These are phyloP conservation scores for Proteles cristata DNA, from an alignment of 2,113 vertebrate genomes.

Conservation along the genomic window DNA sequence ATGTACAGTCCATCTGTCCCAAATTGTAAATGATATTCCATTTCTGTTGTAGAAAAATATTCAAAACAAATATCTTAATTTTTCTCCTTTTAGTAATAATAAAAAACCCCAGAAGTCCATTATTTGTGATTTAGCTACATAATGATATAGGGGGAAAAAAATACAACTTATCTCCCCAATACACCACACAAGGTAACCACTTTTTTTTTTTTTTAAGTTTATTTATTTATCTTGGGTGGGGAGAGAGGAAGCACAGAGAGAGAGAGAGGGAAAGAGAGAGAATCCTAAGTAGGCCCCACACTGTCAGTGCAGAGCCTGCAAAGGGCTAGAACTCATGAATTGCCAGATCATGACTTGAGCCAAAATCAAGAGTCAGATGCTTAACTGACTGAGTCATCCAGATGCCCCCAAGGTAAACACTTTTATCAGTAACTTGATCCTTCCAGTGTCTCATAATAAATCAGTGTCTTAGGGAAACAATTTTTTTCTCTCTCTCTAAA, in stretches of 20 bases:
- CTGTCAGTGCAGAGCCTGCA: no score
- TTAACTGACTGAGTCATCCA: no score
- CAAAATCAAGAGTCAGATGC: no score
- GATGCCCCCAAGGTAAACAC: neutral
- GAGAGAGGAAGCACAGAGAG: no score
- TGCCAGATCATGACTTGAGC: no score
- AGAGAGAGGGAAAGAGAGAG: no score
- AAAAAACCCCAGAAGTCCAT: neutral
- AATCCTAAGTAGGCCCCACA: no score
- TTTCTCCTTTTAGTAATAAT: slow-evolving; percentile 39
- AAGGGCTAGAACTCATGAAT: no score
- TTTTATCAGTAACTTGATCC: neutral
- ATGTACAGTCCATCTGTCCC: slow-evolving; percentile 96
- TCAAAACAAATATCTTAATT: slow-evolving; percentile 44
- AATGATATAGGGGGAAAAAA: neutral
- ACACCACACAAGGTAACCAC: neutral
- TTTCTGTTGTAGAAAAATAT: slow-evolving; percentile 88
- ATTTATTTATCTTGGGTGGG: no score
- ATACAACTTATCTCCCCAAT: neutral
- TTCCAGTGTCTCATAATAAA: slow-evolving; percentile 16
- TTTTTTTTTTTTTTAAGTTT: neutral
- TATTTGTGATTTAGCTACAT: slow-evolving; percentile 44
- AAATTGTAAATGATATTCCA: slow-evolving; percentile 97
- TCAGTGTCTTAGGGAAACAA: neutral
- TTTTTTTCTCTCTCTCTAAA: neutral